These are phyloP conservation scores for Athalia rosae DNA, from an alignment of 2,888 invertebrate genomes.

Conservation along the genomic window DNA sequence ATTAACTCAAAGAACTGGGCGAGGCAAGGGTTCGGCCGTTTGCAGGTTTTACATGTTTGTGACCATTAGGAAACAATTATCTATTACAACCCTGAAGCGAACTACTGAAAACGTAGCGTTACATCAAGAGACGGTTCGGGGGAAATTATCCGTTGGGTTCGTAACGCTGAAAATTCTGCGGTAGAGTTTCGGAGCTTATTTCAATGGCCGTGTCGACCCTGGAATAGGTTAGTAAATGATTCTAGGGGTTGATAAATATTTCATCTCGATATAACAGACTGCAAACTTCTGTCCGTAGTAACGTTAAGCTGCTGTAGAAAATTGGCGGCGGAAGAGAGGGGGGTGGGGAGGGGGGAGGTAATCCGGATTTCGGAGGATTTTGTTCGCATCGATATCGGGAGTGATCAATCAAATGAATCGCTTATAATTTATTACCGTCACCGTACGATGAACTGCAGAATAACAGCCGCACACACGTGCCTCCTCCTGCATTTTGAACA, in stretches of 20 bases:
- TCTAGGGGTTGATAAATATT: conserved; percentile 16
- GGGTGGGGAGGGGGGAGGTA: background rate
- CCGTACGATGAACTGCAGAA: conserved; percentile 9
- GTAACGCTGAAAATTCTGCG: no score
- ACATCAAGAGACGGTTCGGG: background rate
- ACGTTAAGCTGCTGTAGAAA: background rate
- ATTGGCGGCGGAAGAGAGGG: background rate
- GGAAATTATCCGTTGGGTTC: no score
- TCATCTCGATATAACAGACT: conserved; percentile 39
- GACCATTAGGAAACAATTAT: conserved; percentile 45
- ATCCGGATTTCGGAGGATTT: conserved; percentile 28
- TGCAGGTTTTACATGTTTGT: conserved; percentile 30
- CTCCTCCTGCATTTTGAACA: conserved; percentile 15
- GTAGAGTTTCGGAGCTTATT: no score
- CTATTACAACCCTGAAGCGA: conserved; percentile 25
- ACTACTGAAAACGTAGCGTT: background rate
- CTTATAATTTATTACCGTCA: conserved; percentile 30
- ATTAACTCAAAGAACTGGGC: conserved; percentile 32
- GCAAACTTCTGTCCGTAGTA: conserved; percentile 19
- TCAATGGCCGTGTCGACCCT: background rate
- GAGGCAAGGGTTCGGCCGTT: conserved; percentile 40
- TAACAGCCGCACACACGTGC: background rate
- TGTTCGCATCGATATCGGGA: background rate
- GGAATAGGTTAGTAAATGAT: conserved; percentile 10
- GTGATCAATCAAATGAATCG: conserved; percentile 41